A percentile compares a stretch with the other conserved stretches of the same genome.
Conservation (phyloP, 2,113 vertebrate species). For the Sclerurus mexicanus region DNA sequence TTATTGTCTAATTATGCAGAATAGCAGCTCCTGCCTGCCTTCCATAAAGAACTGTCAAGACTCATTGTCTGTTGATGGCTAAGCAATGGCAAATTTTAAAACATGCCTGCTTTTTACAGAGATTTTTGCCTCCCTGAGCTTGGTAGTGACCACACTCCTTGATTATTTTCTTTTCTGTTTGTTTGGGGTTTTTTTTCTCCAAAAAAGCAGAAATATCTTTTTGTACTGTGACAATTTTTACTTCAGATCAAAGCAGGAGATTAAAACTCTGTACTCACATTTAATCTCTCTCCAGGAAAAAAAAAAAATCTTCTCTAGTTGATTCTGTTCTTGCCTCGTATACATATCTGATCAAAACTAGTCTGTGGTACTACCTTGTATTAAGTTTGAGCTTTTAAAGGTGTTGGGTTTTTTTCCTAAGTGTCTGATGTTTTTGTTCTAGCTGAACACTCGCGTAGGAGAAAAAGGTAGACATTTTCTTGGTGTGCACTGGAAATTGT, state of each 20-base stretch:
- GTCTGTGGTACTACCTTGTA: neutral
- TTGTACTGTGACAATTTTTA: neutral
- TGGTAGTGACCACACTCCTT: neutral
- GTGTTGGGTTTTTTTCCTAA: neutral
- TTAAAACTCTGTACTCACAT: neutral
- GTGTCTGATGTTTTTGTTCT: neutral
- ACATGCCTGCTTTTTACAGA: neutral
- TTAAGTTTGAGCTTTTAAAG: neutral
- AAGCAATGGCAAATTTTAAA: conserved; percentile 45
- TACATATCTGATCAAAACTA: neutral
- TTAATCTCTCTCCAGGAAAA: neutral
- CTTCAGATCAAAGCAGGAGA: neutral
- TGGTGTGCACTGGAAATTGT: neutral
- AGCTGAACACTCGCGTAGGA: neutral
- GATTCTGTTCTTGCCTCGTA: neutral
- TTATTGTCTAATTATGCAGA: conserved; percentile 31
- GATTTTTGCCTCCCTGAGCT: neutral
- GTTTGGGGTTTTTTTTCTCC: neutral
- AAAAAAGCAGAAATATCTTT: neutral
- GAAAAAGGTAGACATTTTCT: neutral
- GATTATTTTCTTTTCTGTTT: neutral
- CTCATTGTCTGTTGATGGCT: conserved; percentile 55
- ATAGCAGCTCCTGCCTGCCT: conserved; percentile 23
- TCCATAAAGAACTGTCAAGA: neutral
- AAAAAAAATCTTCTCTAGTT: neutral